Conservation (phyloP, 2,888 invertebrate species). For the Gortyna flavago region DNA sequence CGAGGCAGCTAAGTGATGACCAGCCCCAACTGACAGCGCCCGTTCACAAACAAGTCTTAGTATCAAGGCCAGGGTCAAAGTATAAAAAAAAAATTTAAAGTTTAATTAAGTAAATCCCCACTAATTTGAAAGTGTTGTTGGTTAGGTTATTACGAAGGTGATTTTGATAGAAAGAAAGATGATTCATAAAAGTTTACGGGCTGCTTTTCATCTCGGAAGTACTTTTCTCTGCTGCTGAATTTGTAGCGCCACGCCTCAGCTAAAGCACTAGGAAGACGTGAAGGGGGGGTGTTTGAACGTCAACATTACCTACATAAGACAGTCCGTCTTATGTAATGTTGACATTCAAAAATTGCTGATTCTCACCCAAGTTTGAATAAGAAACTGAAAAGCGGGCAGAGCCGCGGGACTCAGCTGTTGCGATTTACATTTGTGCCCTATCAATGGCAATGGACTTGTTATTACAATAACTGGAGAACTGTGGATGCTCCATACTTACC, state of each 20-base stretch:
- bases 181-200: not conserved
- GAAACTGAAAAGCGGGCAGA: not conserved
- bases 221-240: not conserved
- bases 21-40: too few species aligned
- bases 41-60: too few species aligned
- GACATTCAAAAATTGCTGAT: too few species aligned
- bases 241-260: not conserved
- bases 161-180: not conserved
- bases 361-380: not conserved
- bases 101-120: not conserved
- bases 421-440: too few species aligned
- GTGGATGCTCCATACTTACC: too few species aligned
- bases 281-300: not conserved
- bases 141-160: not conserved
- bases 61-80: not conserved
- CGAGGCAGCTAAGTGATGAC: too few species aligned
- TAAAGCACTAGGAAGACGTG: not conserved
- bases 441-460: not conserved
- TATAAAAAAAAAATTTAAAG: not conserved
- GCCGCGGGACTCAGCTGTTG: not conserved
- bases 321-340: too few species aligned
- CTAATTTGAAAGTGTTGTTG: not conserved
- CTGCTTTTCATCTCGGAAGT: not conserved
- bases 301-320: too few species aligned
- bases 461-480: not conserved